Evolutionary conservation across 92 coral and sea anemone species (phyloP).

Genomic region (Parazoanthus atlanticus): DNA sequence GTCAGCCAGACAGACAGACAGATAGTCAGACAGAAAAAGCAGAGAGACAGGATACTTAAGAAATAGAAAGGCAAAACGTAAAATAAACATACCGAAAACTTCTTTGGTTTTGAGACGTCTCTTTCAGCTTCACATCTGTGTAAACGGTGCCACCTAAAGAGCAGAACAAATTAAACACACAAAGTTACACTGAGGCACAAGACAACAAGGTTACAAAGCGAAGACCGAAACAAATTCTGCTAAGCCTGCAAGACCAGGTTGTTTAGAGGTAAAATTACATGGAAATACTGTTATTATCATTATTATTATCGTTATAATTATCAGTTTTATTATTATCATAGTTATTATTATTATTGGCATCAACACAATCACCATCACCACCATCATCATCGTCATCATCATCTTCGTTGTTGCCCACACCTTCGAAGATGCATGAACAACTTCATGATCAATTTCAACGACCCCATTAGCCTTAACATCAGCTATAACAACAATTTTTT

Average conservation of each 20-base stretch:
- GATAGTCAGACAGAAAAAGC: neutral
- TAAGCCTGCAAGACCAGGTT: neutral
- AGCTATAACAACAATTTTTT: neutral
- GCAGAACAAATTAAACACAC: neutral
- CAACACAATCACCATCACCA: neutral
- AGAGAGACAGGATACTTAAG: neutral
- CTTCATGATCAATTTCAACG: too few relatives aligned
- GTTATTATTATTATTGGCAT: neutral
- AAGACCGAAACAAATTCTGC: neutral
- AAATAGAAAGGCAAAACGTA: neutral
- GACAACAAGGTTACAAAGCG: neutral
- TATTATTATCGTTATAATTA: neutral
- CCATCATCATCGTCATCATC: neutral
- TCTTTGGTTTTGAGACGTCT: slow-evolving; percentile 15
- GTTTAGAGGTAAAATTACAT: neutral
- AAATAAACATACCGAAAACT: neutral
- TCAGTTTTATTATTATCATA: neutral
- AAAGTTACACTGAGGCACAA: neutral
- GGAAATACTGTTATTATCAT: neutral
- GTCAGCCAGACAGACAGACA: neutral
- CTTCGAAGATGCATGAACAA: neutral
- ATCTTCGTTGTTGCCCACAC: neutral
- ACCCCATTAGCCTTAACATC: too few relatives aligned
- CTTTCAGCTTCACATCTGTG: neutral
- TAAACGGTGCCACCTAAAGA: slow-evolving; percentile 27